Evolutionary conservation across 2,113 vertebrate genomes (phyloP), one percentile per base, ranked within the genome.

Genomic region (Coryphaenoides rupestris): DNA sequence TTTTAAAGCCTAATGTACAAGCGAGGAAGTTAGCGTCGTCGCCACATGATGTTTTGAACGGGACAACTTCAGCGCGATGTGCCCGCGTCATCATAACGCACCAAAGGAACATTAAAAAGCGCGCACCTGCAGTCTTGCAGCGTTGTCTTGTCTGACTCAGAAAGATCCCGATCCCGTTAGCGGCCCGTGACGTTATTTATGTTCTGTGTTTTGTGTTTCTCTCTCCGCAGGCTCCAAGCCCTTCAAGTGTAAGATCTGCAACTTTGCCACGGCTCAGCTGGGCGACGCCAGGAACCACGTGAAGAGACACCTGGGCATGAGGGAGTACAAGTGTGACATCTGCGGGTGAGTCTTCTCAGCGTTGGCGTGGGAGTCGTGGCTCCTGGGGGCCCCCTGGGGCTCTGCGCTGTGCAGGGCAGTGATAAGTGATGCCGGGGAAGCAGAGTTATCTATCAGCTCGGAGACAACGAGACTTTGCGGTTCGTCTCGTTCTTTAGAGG

Each of bases 231-330:
- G 97, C 86, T 99, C 97, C 68, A 99, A 98, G 82, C 97, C 97
- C 61, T 99, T 99, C 91, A 96, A 93, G 89, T 99, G 97, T 87
- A 99, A 96, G 87, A 96, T 99, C 90, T 99, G 97, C 91, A 95
- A 95, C 88, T 99, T 99, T 89, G 94, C 96, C 73, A 96, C 96
- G 10, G 97, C 97, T 87, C 97, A 99, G 89, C 92, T 99, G 60
- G 97, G 97, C 77, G 97, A 99, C 71, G 96, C 95, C 82, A 93
- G 97, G 77, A 98, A 98, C 93, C 97, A 98, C 52, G 95, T 98
- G 81, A 98, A 98, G 87, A 94, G 97, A 86, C 97, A 98, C 87
- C 95, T 99, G 70, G 96, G 96, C 83, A 97, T 99, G 95, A 92
- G 95, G 74, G 97, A 99, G 85, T 98, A 98, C 91, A 98, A 98